Evolutionary conservation across 2,113 vertebrate genomes (phyloP).

Genomic region (Abramis brama): DNA sequence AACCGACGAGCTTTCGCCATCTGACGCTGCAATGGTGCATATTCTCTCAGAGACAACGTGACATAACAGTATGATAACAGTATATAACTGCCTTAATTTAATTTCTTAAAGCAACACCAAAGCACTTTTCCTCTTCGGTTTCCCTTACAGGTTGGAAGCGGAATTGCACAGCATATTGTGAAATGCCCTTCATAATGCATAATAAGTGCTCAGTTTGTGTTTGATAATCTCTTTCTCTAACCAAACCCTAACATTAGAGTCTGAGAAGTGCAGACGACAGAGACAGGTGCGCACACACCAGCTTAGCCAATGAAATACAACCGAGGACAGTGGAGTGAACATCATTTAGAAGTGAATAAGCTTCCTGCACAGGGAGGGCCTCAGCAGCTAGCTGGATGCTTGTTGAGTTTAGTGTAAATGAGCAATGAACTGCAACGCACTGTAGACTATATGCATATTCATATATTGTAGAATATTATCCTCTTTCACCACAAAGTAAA

Average conservation of each 20-base stretch:
- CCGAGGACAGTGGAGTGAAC: background rate
- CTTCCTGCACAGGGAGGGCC: background rate
- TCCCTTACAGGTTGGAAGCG: no score
- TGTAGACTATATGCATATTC: background rate
- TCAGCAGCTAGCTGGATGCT: background rate
- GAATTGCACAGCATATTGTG: background rate
- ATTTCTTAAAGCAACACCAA: no score
- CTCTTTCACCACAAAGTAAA: background rate
- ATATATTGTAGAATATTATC: background rate
- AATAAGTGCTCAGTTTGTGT: background rate
- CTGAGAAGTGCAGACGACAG: background rate
- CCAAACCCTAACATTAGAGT: background rate
- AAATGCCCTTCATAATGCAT: background rate
- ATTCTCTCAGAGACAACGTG: no score
- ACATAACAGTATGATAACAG: no score
- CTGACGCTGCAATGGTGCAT: no score
- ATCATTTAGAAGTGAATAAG: background rate
- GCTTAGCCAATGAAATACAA: background rate
- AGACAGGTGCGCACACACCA: constrained; percentile 19
- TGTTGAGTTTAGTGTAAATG: background rate
- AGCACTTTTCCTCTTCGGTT: no score
- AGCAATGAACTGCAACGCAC: background rate
- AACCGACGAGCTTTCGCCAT: no score
- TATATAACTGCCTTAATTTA: no score
- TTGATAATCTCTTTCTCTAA: background rate